Evolutionary conservation across 2,797 vertebrate species (phyloP), one percentile per base, ranked within the genome.

Genomic region (Sorex maritimensis): DNA sequence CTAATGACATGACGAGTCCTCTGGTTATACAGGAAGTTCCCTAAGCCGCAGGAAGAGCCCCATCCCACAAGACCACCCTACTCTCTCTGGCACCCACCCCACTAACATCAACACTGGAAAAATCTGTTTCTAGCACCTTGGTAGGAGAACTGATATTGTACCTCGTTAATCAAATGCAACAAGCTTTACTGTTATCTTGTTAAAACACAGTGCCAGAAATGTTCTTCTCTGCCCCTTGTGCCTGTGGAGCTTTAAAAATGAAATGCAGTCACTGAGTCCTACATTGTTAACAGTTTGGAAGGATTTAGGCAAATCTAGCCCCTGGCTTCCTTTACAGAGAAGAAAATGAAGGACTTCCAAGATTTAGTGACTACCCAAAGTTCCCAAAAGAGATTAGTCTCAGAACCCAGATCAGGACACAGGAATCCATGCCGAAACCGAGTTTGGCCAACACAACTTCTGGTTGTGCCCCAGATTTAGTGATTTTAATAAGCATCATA

Each of bases 341-440:
- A 73, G 38, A 44, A 84, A 91, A 88, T 14, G 2, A 86, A 95
- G 82, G 44, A 10, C 3, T 6, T 92, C 17, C 38, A 28, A 88
- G 52, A 80, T 34, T 28, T 81, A 82, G 23, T 19, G 52, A 24
- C 71, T 85, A 72, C 13, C 24, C 46, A 86, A 58, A 77, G 34
- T 34, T 21, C 23, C 26, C 21, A 12, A 15, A 38, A 13, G 41
- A 23, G 58, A 19, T 55, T 79, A 75, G 26, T 13, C 14, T 46
- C 85, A 91, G 49, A 23, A 44, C 28, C 26, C 49, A 86, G 38
- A 46, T 67, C 7, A 28, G 0, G 26, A 61, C 67, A 81, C 17
- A 68, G 17, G 82, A 80, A 92, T 68, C 72, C 71, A 78, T 58
- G 74, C 74, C 77, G 63, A 77, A 80, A 67, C 13, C 10, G 68